Conservation (phyloP, 2,113 vertebrate species). For the Cyprinus carpio region DNA sequence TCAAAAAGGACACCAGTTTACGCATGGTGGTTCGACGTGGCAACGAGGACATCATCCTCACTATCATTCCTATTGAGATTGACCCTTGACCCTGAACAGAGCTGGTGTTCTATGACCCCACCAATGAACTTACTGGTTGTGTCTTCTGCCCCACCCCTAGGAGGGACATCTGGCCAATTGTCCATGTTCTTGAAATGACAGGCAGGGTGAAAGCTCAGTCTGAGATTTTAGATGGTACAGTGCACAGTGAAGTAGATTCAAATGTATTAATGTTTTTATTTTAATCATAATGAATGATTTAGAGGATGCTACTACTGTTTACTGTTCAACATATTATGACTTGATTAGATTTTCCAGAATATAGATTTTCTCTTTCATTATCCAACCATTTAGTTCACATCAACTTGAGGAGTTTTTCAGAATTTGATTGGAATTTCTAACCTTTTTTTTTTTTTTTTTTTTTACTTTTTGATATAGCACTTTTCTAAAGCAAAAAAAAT, state of each 20-base stretch:
- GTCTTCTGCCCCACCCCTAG: slow-evolving; percentile 51
- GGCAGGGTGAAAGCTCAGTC: slow-evolving; percentile 63
- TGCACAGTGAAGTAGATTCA: slow-evolving; percentile 58
- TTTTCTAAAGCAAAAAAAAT: slow-evolving; percentile 12
- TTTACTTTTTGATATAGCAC: not conserved
- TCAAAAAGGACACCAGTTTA: slow-evolving; percentile 83
- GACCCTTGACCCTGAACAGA: slow-evolving; percentile 82
- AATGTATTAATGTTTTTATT: slow-evolving; percentile 47
- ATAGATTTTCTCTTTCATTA: not conserved
- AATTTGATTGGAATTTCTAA: slow-evolving; percentile 12
- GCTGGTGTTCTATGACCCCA: slow-evolving; percentile 77
- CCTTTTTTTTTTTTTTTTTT: not conserved
- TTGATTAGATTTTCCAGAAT: slow-evolving; percentile 24
- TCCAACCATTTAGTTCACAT: not conserved
- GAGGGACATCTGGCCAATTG: slow-evolving; percentile 57
- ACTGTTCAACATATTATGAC: slow-evolving; percentile 51
- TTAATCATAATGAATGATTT: slow-evolving; percentile 56
- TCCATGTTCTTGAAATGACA: slow-evolving; percentile 51
- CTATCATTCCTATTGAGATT: slow-evolving; percentile 89
- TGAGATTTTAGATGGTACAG: slow-evolving; percentile 64
- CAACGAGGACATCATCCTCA: slow-evolving; percentile 92
- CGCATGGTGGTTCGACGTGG: slow-evolving; percentile 90
- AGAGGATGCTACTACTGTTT: slow-evolving; percentile 66
- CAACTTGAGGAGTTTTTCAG: not conserved
- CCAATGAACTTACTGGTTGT: slow-evolving; percentile 70